Base-by-base conservation (phyloP, 2,797 vertebrate genomes). In the Poecilia picta region DNA sequence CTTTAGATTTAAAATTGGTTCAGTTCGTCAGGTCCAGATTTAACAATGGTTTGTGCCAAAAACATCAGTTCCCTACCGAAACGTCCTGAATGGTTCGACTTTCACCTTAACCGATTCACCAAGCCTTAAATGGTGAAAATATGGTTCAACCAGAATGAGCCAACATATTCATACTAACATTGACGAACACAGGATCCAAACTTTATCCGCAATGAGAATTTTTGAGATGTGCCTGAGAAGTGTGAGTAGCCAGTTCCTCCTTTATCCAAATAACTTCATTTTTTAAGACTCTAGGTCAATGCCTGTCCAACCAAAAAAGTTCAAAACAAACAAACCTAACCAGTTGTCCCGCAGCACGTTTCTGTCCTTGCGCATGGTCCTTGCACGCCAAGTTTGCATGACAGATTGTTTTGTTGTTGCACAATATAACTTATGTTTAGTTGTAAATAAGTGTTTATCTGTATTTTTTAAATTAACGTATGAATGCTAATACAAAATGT, bases 381-480 rank as follows among this genome's bases (percentile, higher is more conserved):
- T 83, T 87, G 91, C 89, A 94, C 11, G 89, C 59, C 87, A 23
- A 73, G 80, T 88, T 89, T 92, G 93, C 91, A 93, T 92, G 93
- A 80, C n/a, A 12, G 49, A 77, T 81, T 46, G 75, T 70, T 84
- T 74, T 49, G 28, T 72, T 72, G 79, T 72, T 43, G 51, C 83
- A 28, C 13, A 80, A 39, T 76, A 78, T 76, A 78, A 33, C 31
- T 51, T 72, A 25, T 80, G 49, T 72, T 15, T 55, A 83, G 84
- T 81, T 88, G 81, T 90, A 87, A 77, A 89, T 83, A 81, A 72
- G 71, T 76, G 45, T 87, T 83, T 81, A 79, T 80, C 74, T 84
- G 78, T 45, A 78, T 71, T 79, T 81, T 78, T 79, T 39, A 70
- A 46, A 6, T 78, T 8, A 78, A 80, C 45, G 80, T 57, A 77